Conservation (phyloP, 2,888 invertebrate species). For the Napeogenes inachia region DNA sequence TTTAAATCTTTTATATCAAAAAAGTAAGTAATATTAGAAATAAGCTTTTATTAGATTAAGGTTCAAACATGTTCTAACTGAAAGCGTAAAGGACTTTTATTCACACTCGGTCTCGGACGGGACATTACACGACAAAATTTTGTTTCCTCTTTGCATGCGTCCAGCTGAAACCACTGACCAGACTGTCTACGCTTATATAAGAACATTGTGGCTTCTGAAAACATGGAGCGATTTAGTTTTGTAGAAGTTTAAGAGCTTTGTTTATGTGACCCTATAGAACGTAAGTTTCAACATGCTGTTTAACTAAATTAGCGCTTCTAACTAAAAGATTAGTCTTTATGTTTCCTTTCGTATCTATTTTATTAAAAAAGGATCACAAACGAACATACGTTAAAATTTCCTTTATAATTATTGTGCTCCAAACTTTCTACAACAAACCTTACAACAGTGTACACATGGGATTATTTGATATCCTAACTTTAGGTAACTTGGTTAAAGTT, state of each 20-base stretch:
- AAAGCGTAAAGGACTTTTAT: slow-evolving; percentile 29
- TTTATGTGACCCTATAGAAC: background rate
- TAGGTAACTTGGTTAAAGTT: slow-evolving; percentile 17
- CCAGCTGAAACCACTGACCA: slow-evolving; percentile 31
- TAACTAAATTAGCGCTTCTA: too few species aligned
- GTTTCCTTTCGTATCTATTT: too few species aligned
- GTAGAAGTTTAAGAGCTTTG: slow-evolving; percentile 11
- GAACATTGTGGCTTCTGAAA: slow-evolving; percentile 23
- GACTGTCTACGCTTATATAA: slow-evolving; percentile 27
- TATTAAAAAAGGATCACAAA: too few species aligned
- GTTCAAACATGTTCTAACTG: slow-evolving; percentile 19
- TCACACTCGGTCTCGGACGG: slow-evolving; percentile 30
- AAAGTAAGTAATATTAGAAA: background rate
- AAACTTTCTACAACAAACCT: too few species aligned
- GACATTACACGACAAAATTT: slow-evolving; percentile 32
- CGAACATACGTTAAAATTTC: too few species aligned
- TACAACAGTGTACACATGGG: too few species aligned
- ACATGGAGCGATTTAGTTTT: slow-evolving; percentile 15
- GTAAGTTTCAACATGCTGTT: background rate
- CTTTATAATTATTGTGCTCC: too few species aligned
- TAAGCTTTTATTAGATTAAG: slow-evolving; percentile 6
- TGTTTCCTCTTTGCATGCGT: slow-evolving; percentile 30
- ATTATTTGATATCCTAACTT: background rate
- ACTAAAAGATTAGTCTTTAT: too few species aligned
- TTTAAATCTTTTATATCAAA: background rate